Conservation (phyloP, 2,888 invertebrate genomes). For the Schizaphis graminum region DNA sequence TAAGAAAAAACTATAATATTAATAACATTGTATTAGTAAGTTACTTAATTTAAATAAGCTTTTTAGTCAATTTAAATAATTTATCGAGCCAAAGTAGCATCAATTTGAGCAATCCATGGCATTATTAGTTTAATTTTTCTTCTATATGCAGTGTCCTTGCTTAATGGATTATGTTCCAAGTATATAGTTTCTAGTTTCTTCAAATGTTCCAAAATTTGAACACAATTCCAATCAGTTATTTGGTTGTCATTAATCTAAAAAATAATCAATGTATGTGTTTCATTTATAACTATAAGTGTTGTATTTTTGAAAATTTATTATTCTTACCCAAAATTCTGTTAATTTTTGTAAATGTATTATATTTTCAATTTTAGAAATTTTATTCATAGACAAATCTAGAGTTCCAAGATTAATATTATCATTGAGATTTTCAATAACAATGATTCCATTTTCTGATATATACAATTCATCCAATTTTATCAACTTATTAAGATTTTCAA, state of each 20-base stretch:
- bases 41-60: conserved; percentile 4
- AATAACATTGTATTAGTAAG: neutral
- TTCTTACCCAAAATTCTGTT: conserved; percentile 93
- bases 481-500: conserved; percentile 86
- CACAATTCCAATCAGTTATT: conserved; percentile 85
- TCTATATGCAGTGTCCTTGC: conserved; percentile 87
- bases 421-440: conserved; percentile 82
- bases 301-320: neutral
- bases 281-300: neutral
- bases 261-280: conserved; percentile 32
- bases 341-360: conserved; percentile 82
- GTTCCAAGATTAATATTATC: conserved; percentile 82
- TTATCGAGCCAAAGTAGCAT: conserved; percentile 91
- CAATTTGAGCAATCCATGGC: conserved; percentile 91
- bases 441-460: conserved; percentile 92
- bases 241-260: conserved; percentile 91
- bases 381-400: conserved; percentile 91
- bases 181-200: conserved; percentile 87
- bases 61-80: neutral
- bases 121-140: conserved; percentile 90
- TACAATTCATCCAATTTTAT: conserved; percentile 88
- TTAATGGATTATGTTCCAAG: conserved; percentile 92
- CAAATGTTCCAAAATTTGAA: conserved; percentile 81
- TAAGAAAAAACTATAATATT: neutral
- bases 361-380: conserved; percentile 84